These are phyloP conservation scores for Cantharis nigra DNA, from an alignment of 2,888 invertebrate genomes.

Conservation along the genomic window DNA sequence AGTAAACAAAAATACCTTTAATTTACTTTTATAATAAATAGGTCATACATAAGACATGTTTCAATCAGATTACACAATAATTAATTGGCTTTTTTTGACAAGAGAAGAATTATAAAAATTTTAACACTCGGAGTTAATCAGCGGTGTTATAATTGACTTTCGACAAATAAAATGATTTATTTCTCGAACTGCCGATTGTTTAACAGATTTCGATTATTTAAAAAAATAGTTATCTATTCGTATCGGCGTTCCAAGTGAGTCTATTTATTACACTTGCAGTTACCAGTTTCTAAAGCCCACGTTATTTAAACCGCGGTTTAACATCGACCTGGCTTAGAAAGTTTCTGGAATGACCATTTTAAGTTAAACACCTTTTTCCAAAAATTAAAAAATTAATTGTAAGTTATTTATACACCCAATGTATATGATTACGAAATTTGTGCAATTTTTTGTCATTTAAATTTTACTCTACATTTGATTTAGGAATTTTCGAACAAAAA, in stretches of 20 bases:
- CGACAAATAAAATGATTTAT: neutral
- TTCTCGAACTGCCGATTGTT: neutral
- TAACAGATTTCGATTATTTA: neutral
- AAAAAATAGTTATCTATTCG: neutral
- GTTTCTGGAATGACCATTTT: neutral
- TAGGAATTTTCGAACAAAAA: neutral
- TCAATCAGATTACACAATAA: neutral
- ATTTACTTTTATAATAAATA: neutral
- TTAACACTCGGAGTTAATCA: neutral
- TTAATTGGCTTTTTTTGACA: neutral
- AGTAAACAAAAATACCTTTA: neutral
- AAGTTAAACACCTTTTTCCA: neutral
- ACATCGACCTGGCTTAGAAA: neutral
- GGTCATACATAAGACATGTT: neutral
- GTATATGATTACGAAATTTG: neutral
- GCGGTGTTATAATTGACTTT: neutral
- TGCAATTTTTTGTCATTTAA: neutral
- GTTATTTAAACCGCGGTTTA: neutral
- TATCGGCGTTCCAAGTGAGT: neutral
- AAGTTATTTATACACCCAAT: neutral
- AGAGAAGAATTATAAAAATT: neutral
- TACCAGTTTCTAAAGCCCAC: neutral
- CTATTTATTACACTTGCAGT: neutral
- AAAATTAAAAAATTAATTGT: neutral
- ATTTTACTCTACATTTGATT: neutral